Evolutionary conservation across 2,888 invertebrate species (phyloP).

Genomic region (Branchellion lobata): DNA sequence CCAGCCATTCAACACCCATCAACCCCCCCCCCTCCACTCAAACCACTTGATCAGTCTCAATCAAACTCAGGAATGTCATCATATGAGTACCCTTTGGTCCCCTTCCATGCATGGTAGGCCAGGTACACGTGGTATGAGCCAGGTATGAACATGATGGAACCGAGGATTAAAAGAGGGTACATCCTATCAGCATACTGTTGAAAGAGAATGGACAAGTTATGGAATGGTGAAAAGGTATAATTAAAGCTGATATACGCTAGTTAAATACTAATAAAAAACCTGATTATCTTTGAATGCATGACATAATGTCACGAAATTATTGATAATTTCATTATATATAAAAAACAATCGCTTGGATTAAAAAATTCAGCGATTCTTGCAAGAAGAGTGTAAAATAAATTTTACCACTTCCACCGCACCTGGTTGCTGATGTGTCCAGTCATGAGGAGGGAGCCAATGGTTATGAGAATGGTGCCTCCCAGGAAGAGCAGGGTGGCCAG

Average conservation of each 20-base stretch:
- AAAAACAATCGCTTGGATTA: neutral
- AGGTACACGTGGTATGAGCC: constrained; percentile 86
- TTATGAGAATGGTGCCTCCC: constrained; percentile 75
- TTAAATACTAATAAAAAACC: no score
- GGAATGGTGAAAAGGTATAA: neutral
- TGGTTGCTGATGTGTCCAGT: constrained; percentile 73
- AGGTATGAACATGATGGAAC: constrained; percentile 84
- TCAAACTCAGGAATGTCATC: constrained; percentile 87
- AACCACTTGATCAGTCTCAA: neutral
- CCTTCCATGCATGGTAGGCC: constrained; percentile 80
- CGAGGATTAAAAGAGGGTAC: constrained; percentile 85
- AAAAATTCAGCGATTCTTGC: neutral
- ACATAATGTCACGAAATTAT: neutral
- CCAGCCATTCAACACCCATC: no score
- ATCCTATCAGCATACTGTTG: constrained; percentile 77
- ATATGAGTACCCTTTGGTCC: constrained; percentile 80
- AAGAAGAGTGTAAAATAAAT: neutral
- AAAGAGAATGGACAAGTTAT: neutral
- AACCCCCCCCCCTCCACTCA: no score
- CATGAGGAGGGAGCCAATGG: constrained; percentile 76
- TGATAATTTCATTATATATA: neutral
- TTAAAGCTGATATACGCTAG: neutral
- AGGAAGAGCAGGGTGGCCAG: constrained; percentile 76
- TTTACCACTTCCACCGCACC: constrained; percentile 60
- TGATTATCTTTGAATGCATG: no score